Percentiles rank a stretch among this genome's conserved stretches.
Evolutionary conservation across 2,113 vertebrate species (phyloP).

Genomic region (Elaphurus davidianus): DNA sequence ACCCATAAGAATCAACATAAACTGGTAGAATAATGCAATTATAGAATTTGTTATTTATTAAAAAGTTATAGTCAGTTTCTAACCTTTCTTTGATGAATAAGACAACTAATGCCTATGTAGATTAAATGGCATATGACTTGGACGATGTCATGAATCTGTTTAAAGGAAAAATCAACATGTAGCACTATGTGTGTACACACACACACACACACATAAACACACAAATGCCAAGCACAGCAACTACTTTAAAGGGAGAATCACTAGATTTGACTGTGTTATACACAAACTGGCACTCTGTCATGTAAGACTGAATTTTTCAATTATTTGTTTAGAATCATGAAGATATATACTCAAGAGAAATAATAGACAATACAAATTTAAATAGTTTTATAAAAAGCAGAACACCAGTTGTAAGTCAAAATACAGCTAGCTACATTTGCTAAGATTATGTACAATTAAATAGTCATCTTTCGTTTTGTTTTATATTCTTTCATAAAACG

Average conservation of each 20-base stretch:
- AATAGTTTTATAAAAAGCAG: neutral
- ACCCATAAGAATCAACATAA: neutral
- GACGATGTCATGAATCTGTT: neutral
- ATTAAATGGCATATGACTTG: neutral
- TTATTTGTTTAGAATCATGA: neutral
- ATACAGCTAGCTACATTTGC: neutral
- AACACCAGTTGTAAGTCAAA: neutral
- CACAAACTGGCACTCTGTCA: neutral
- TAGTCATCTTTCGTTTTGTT: neutral
- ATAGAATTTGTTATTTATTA: neutral
- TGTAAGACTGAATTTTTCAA: neutral
- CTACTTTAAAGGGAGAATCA: neutral
- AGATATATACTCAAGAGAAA: neutral
- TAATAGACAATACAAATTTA: neutral
- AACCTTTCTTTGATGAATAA: neutral
- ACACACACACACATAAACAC: neutral
- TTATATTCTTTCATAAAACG: neutral
- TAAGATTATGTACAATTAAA: neutral
- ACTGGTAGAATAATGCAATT: neutral
- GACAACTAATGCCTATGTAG: neutral
- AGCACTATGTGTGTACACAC: fast-evolving
- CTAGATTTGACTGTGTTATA: neutral
- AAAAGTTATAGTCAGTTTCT: neutral
- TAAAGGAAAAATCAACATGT: neutral
- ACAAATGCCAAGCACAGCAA: fast-evolving